Percentiles rank a stretch among this genome's conserved stretches.
phyloP scores from a whole-genome alignment of 2,888 invertebrate genomes.

The Selenia dentaria region DNA sequence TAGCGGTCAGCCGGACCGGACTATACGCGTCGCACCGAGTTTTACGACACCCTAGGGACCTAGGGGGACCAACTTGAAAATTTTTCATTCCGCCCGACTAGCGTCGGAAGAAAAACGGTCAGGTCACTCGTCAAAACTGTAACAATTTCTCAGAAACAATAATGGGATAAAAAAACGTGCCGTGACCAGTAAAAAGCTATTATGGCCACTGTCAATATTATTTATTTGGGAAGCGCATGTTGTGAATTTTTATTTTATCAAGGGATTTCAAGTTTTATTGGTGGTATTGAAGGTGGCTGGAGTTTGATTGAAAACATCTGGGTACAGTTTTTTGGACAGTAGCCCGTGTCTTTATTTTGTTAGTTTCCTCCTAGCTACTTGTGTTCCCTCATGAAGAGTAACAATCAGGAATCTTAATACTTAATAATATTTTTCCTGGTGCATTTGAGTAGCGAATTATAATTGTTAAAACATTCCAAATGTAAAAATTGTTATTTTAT shows the following conservation, averaged over 20 bases:
- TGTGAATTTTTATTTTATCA: slow-evolving; percentile 79
- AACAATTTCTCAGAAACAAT: slow-evolving; percentile 84
- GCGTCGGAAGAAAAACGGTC: slow-evolving; percentile 76
- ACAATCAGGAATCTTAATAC: too few species aligned
- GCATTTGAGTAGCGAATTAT: too few species aligned
- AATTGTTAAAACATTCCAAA: too few species aligned
- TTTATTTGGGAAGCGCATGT: slow-evolving; percentile 77
- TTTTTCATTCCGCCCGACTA: slow-evolving; percentile 80
- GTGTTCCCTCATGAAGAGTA: too few species aligned
- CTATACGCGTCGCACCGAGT: slow-evolving; percentile 69
- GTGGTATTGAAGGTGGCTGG: slow-evolving; percentile 47
- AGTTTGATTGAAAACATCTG: slow-evolving; percentile 52
- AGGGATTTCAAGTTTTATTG: slow-evolving; percentile 80
- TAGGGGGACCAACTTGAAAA: slow-evolving; percentile 80
- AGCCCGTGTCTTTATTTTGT: too few species aligned
- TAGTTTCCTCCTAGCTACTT: too few species aligned
- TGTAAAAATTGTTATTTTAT: too few species aligned
- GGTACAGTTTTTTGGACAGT: slow-evolving; percentile 2
- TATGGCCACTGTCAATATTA: slow-evolving; percentile 81
- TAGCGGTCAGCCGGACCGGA: slow-evolving; percentile 65
- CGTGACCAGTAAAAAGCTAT: slow-evolving; percentile 74
- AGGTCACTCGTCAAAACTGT: slow-evolving; percentile 84
- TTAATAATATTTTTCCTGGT: too few species aligned
- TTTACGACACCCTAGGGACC: slow-evolving; percentile 81
- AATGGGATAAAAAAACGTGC: slow-evolving; percentile 75